Evolutionary conservation across 2,113 vertebrate genomes (phyloP).

Genomic region (Oryctolagus cuniculus): DNA sequence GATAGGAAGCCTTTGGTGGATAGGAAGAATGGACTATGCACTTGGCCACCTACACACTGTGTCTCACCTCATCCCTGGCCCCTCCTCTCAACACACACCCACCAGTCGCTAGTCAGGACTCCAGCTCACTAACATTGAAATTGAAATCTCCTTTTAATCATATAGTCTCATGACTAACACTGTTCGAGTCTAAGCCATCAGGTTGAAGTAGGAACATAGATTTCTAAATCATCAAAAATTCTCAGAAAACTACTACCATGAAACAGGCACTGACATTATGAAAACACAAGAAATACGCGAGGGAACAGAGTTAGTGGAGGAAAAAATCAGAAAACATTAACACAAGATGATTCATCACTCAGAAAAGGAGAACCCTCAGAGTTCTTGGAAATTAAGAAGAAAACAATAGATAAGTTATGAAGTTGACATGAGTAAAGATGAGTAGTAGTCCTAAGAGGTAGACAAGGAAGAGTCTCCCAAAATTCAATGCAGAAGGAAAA

Average conservation of each 20-base stretch:
- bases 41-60: rapidly evolving
- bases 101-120: neutral
- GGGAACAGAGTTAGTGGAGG: neutral
- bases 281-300: neutral
- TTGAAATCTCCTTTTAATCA: neutral
- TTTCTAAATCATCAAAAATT: constrained; percentile 16
- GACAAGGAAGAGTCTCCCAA: neutral
- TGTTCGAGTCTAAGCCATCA: neutral
- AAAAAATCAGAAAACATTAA: neutral
- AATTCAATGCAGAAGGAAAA: neutral
- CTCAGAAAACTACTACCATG: neutral
- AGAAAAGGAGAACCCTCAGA: neutral
- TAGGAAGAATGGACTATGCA: neutral
- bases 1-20: neutral
- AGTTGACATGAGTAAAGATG: neutral
- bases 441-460: neutral
- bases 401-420: neutral
- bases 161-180: neutral
- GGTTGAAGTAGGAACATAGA: neutral
- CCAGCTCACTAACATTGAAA: neutral
- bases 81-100: neutral
- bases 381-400: constrained; percentile 24
- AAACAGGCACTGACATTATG: neutral
- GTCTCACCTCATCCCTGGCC: neutral
- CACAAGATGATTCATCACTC: neutral